Conservation (phyloP, 2,888 invertebrate species). For the Corythucha ciliata region DNA sequence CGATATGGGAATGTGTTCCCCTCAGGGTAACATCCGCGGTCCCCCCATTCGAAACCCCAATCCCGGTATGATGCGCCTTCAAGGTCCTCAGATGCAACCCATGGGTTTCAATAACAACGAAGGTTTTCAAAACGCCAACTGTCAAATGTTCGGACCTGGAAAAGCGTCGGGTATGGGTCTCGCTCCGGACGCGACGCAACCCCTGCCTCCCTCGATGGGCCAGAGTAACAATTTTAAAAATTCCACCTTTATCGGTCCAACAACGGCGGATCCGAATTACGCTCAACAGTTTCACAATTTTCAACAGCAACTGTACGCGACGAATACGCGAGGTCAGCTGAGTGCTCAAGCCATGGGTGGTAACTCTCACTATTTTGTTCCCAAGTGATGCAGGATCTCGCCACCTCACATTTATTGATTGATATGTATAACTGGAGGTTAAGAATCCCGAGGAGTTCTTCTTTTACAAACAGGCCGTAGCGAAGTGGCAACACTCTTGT, state of each 20-base stretch:
- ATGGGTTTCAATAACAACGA: conserved; percentile 33
- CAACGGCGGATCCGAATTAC: conserved; percentile 82
- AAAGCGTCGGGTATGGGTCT: conserved; percentile 42
- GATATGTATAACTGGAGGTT: too few relatives aligned
- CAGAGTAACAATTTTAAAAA: conserved; percentile 60
- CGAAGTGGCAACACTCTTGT: too few relatives aligned
- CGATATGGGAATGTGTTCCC: conserved; percentile 40
- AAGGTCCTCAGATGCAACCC: conserved; percentile 26
- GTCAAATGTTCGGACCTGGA: conserved; percentile 34
- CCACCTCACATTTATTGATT: too few relatives aligned
- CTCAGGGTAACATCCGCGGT: conserved; percentile 40
- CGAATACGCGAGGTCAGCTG: conserved; percentile 57
- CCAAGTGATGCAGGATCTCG: too few relatives aligned
- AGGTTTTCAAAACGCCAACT: conserved; percentile 32
- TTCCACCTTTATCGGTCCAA: conserved; percentile 67
- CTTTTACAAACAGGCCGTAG: too few relatives aligned
- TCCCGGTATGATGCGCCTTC: conserved; percentile 32
- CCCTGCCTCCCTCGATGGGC: conserved; percentile 69
- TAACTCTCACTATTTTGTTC: conserved; percentile 45
- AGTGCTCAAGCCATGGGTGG: conserved; percentile 34
- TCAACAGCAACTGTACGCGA: conserved; percentile 89
- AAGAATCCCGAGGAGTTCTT: too few relatives aligned
- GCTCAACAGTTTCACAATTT: conserved; percentile 93
- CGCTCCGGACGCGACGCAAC: conserved; percentile 52
- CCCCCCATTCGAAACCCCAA: conserved; percentile 38